A percentile compares a stretch with the other conserved stretches of the same genome.
phyloP scores from a whole-genome alignment of 2,888 invertebrate species.

The Pyrrhosoma nymphula region DNA sequence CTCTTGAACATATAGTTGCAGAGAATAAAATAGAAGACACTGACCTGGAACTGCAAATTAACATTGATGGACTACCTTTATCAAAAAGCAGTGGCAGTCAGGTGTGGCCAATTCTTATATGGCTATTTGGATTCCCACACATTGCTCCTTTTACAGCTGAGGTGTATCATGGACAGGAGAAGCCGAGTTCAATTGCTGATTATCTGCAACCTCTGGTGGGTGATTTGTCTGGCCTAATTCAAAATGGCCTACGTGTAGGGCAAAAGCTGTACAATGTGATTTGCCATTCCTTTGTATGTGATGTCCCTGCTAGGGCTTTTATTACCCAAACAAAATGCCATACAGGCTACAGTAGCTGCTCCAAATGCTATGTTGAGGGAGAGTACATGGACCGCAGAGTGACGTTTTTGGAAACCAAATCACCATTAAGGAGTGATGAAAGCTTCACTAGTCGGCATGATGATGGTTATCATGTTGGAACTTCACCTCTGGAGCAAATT shows the following conservation, averaged over 20 bases:
- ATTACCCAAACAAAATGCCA: not conserved
- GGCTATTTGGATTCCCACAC: not conserved
- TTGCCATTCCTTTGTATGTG: not conserved
- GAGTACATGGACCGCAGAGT: not conserved
- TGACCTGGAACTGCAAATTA: not conserved
- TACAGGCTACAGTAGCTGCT: slow-evolving; percentile 1
- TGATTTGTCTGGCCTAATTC: not conserved
- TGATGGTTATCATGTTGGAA: not conserved
- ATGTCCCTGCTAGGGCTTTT: not conserved
- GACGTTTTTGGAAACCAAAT: not conserved
- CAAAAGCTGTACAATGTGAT: not conserved
- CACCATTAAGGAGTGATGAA: not conserved
- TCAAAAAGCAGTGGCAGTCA: no score
- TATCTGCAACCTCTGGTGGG: slow-evolving; percentile 1
- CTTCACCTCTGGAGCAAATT: not conserved
- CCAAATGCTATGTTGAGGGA: not conserved
- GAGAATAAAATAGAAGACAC: not conserved
- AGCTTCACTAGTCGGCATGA: not conserved
- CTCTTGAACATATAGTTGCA: not conserved
- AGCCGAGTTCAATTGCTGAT: not conserved
- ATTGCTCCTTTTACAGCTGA: not conserved
- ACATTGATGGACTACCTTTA: no score
- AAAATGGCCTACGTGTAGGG: not conserved
- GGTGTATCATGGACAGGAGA: not conserved
- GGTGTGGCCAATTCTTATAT: not conserved